Base-by-base conservation (phyloP, 2,113 vertebrate genomes). In the Tor tambroides region DNA sequence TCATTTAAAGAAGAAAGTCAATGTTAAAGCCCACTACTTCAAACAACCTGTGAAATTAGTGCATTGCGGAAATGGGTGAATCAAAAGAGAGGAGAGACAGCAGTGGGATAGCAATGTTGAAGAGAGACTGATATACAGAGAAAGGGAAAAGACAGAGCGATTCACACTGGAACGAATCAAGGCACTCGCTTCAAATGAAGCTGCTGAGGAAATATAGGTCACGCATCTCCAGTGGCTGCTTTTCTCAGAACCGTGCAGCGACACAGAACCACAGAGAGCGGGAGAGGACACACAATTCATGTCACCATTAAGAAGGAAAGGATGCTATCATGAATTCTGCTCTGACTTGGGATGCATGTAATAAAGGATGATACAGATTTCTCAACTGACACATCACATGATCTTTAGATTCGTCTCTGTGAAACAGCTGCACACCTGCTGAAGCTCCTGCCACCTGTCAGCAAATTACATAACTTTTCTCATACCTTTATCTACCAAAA, bases 161-260 rank as follows among this genome's bases (percentile, higher is more conserved):
- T 63, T 49, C 46, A 63, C 30, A 82, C 21, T 63, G 56, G 71
- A 67, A 84, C 28, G 21, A 54, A 87, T 88, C 59, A 84, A 91
- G 83, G 84, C 77, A 87, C 74, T 87, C 77, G 32, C 81, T 91
- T 84, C 59, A 84, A 80, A 89, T 85, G 91, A 89, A 77, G 77
- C 77, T 85, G 59, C 63, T 69, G n/a, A 54, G 61, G 56, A 91
- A 95, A 95, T 94, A 92, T 95, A 94, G 94, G 94, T 95, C 94
- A 94, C 91, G 94, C 93, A 93, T 94, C 94, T 94, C 93, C 90
- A 92, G 91, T 90, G 93, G 92, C 91, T 92, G 90, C 87, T 91
- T 71, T 90, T 89, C 85, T 86, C 51, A 91, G 86, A 92, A 92
- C 86, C 86, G 19, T 54, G 51, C 51, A 87, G 89, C 78, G 77